These are phyloP conservation scores for Xylota segnis DNA, from an alignment of 2,888 invertebrate species.

Conservation along the genomic window DNA sequence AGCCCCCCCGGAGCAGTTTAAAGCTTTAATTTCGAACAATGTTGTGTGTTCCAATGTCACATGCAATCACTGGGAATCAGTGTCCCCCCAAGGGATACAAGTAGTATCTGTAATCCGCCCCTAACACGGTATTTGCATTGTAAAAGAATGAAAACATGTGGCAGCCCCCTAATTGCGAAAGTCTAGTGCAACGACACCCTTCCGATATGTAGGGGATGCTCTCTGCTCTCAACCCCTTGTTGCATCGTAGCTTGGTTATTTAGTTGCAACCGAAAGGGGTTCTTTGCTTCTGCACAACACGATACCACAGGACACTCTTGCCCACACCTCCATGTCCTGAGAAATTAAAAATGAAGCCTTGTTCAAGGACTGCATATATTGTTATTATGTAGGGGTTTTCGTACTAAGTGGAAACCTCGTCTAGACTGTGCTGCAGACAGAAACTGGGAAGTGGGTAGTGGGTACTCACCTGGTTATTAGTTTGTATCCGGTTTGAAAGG, in stretches of 20 bases:
- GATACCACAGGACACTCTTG: conserved; percentile 6
- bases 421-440: conserved; percentile 64
- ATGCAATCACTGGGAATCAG: conserved; percentile 59
- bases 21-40: conserved; percentile 2
- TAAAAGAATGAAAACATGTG: conserved; percentile 44
- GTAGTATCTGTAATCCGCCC: conserved; percentile 38
- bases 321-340: conserved; percentile 24
- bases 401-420: conserved; percentile 36
- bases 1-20: not conserved
- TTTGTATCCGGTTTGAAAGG: conserved; percentile 55
- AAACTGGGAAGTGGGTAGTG: too few species aligned
- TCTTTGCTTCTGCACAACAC: conserved; percentile 25
- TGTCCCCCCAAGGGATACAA: conserved; percentile 31
- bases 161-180: conserved; percentile 60
- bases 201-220: conserved; percentile 34
- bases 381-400: conserved; percentile 54
- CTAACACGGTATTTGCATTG: conserved; percentile 41
- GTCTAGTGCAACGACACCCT: conserved; percentile 55
- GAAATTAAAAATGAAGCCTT: conserved; percentile 25
- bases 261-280: conserved; percentile 22
- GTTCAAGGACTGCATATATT: conserved; percentile 32
- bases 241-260: conserved; percentile 11
- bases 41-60: conserved; percentile 53
- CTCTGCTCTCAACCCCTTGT: conserved; percentile 33
- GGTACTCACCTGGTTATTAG: conserved; percentile 58